Base-by-base conservation (phyloP, 2,888 invertebrate species). In the Euspilapteryx auroguttella region DNA sequence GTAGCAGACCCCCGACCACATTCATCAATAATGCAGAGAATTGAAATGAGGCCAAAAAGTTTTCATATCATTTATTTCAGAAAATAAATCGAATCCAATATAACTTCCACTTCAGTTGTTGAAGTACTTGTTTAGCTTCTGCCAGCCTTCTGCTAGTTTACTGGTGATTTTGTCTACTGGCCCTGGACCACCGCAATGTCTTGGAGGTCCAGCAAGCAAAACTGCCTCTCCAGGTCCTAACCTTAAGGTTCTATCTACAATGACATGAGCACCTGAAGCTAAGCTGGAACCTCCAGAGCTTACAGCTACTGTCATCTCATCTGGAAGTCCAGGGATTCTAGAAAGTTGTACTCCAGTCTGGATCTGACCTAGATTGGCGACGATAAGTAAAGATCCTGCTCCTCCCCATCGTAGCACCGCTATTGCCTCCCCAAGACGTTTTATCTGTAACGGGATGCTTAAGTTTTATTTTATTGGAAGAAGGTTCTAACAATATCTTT, bases 371-470 rank as follows among this genome's bases (percentile, higher is more conserved):
- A 83, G 49, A 46, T 85, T 85, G 7, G 55, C 35, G 5, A 65
- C 42, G 2, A 61, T 49, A 6, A 71, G 38, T 8, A 79, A 53
- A 3, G 65, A 61, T 2, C 69, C 71, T 0, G 43, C 30, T 0
- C 57, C 53, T 4, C 73, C 75, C 75, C 75, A 73, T 31, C 71
- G 45, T 3, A 73, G 39, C 1, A 73, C 38, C 2, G 55, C 51
- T 17, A 71, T 30, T 1, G 62, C 62, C 4, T 54, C 63, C 30
- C 80, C 80, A 24, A 82, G 66, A 30, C 82, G 80, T 31, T 79
- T 81, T 32, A 82, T 79, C 59, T 80, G 48, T 31, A 56, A 55
- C 10, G 9, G 23, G 14, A 14, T n/a, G n/a, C n/a, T n/a, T n/a
- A n/a, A n/a, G n/a, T n/a, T n/a, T n/a, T n/a, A n/a, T n/a, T n/a